Base-by-base conservation (phyloP, 2,797 vertebrate species). In the Lacerta agilis region DNA sequence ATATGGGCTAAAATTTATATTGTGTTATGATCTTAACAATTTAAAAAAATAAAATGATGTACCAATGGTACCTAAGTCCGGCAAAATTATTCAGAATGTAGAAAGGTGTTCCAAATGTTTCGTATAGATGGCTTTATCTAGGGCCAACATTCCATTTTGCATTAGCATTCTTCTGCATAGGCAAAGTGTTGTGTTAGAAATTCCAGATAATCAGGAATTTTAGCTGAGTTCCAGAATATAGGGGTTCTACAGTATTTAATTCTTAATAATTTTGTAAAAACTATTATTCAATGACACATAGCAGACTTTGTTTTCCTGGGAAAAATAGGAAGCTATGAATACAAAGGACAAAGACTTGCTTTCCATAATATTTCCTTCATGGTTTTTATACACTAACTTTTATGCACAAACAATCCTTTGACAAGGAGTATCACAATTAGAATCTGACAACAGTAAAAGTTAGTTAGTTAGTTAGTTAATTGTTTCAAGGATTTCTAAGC, bases 321-420 rank as follows among this genome's bases (percentile, higher is more conserved):
- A 5, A 2, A 88, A 92, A 82, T 29, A 79, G 38, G 86, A 93
- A 94, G 81, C 45, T 69, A 7, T 88, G 43, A 81, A 72, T 82
- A 87, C 10, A 78, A 83, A 87, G 36, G 90, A 29, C n/a, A 79
- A 61, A 41, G 41, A 88, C 13, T 83, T 86, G 9, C 83, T 89
- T 92, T 66, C 81, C 25, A 88, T 61, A 13, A 41, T 55, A 61
- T 80, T 88, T 33, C 33, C 41, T 79, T 89, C 58, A 90, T 25
- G 81, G 89, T 66, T 18, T 43, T n/a, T 80, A 90, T 76, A n/a
- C 87, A 82, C 1, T 88, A 85, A 66, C 76, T 86, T 86, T 64
- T 90, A 85, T 87, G 64, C 13, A 55, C 49, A 38, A 49, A 88
- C 43, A 78, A 61, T 85, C 61, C 83, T 86, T 72, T 89, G 71